Conservation (phyloP, 1,140 invertebrate species). For the Cecropterus lyciades region DNA sequence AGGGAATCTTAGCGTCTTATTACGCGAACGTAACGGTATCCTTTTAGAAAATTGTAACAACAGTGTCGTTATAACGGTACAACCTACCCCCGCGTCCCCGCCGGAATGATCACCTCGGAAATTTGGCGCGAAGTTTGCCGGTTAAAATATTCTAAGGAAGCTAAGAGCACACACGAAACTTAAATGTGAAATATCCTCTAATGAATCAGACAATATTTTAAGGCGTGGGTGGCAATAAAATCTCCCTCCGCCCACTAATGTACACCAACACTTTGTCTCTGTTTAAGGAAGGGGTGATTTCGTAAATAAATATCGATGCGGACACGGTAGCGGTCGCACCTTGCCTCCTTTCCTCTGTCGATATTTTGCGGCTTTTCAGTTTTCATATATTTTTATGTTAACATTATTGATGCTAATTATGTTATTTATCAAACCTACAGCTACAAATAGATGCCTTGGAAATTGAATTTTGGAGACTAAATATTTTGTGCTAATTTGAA, state of each 20-base stretch:
- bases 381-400: not conserved
- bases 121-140: conserved; percentile 63
- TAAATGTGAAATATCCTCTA: conserved; percentile 84
- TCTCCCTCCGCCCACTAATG: conserved; percentile 76
- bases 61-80: conserved; percentile 64
- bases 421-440: too few species aligned
- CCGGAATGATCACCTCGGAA: conserved; percentile 69
- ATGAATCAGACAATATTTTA: conserved; percentile 85
- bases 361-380: conserved; percentile 22
- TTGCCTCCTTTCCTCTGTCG: conserved; percentile 25
- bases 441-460: too few species aligned
- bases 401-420: too few species aligned
- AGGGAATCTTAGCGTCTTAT: conserved; percentile 84
- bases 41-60: conserved; percentile 83
- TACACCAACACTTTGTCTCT: conserved; percentile 78
- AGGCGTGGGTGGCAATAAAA: conserved; percentile 81
- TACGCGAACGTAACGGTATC: conserved; percentile 82
- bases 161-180: conserved; percentile 78
- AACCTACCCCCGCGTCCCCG: conserved; percentile 43
- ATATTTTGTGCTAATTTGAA: too few species aligned
- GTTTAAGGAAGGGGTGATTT: conserved; percentile 71
- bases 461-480: too few species aligned
- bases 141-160: conserved; percentile 67
- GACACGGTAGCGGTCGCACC: conserved; percentile 44
- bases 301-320: conserved; percentile 80